Base-by-base conservation (phyloP, 2,888 invertebrate genomes). In the Hypena proboscidalis region DNA sequence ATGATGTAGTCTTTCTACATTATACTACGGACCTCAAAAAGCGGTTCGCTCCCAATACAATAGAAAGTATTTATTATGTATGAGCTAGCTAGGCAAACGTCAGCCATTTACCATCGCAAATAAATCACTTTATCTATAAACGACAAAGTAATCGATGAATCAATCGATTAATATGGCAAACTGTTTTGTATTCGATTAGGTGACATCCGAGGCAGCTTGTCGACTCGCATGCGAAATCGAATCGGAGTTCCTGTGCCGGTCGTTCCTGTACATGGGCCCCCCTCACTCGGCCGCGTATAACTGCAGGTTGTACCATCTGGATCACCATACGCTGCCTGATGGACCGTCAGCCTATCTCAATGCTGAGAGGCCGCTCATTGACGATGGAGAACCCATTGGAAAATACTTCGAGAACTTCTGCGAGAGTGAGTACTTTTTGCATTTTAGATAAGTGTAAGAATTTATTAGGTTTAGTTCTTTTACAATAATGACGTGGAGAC, bases 301-400 rank as follows among this genome's bases (percentile, higher is more conserved):
- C 86, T 98, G 98, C 83, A 95, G 97, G 52, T 92, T 98, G 20
- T 98, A 97, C 91, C 98, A 98, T 74, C 91, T 98, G 76, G 97
- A 98, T 80, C 98, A 98, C 83, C 95, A 96, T 89, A 97, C 97
- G 0, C 89, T 98, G 36, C 97, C 98, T 0, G 97, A 98, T 73
- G 98, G 98, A 22, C 97, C 97, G 0, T 97, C 97, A 27, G 97
- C 97, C 3, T 98, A 97, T 77, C 90, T 97, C 55, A 97, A 97
- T 70, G 97, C 96, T 2, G 97, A 97, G 73, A 91, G 97, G 56
- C 98, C 98, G 0, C 92, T 98, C 21, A 95, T 98, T 58, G 98
- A 98, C 77, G 97, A 97, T 61, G 98, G 98, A 4, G 97, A 97
- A 74, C 94, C 97, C 7, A 95, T 97, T 46, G 98, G 98, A 22